Conservation (phyloP, 92 coral and sea anemone genomes). For the Parazoanthus darwini region DNA sequence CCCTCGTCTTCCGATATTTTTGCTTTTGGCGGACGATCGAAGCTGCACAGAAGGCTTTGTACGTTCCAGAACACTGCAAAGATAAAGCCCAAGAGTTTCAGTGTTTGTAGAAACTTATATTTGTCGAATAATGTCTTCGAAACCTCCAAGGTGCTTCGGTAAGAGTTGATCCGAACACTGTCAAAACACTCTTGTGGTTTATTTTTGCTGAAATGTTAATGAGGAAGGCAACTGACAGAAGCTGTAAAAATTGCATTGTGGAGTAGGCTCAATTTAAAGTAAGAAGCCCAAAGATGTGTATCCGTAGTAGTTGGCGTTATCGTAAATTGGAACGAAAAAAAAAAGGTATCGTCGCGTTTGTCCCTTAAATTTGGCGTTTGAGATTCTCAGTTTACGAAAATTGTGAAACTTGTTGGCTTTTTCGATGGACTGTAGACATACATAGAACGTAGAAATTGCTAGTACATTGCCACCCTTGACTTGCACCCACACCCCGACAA, state of each 20-base stretch:
- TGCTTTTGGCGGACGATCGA: conserved; percentile 76
- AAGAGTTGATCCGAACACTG: conserved; percentile 78
- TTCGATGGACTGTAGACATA: no score
- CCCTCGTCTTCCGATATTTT: conserved; percentile 70
- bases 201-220: conserved; percentile 98
- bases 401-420: no score
- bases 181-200: conserved; percentile 99
- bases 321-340: no score
- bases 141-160: conserved; percentile 78
- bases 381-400: no score
- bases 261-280: no score
- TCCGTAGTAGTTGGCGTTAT: no score
- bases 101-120: conserved; percentile 34
- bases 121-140: conserved; percentile 54
- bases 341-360: no score
- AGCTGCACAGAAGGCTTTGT: conserved; percentile 54
- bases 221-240: conserved; percentile 81
- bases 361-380: no score
- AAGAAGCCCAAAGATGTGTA: no score
- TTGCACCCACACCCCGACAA: no score
- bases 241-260: conserved; percentile 78
- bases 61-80: conserved; percentile 65
- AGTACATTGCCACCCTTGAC: no score
- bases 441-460: no score
- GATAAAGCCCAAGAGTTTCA: conserved; percentile 66